phyloP scores from a whole-genome alignment of 2,113 vertebrate genomes.

The Microcebus jonahi region DNA sequence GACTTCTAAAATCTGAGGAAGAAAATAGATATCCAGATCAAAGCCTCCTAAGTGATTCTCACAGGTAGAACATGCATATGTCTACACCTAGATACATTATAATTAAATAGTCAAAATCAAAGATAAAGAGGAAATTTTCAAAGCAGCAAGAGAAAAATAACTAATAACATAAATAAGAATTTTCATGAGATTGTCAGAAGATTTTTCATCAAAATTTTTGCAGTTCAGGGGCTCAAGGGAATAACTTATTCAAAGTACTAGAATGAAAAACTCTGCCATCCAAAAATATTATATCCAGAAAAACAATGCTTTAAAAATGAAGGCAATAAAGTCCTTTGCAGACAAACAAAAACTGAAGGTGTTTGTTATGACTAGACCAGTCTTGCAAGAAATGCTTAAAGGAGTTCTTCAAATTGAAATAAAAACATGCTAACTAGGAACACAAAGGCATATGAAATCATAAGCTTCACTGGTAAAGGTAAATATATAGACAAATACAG shows the following conservation, averaged over 20 bases:
- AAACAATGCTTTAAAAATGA: background rate
- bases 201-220: background rate
- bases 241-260: background rate
- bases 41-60: background rate
- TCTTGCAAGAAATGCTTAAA: background rate
- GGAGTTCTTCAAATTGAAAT: background rate
- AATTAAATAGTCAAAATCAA: background rate
- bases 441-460: background rate
- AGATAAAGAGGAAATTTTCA: background rate
- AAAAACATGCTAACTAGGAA: background rate
- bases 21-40: background rate
- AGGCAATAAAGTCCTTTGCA: background rate
- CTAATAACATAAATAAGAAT: background rate
- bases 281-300: background rate
- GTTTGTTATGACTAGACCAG: background rate
- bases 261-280: background rate
- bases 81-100: background rate
- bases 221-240: background rate
- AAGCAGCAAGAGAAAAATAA: background rate
- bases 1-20: background rate
- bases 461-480: background rate
- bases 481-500: background rate
- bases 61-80: background rate
- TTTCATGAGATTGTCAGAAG: background rate
- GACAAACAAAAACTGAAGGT: background rate